Percentiles rank a stretch among this genome's conserved stretches.
phyloP scores from a whole-genome alignment of 2,113 vertebrate species.

The Lamprologus callipterus region DNA sequence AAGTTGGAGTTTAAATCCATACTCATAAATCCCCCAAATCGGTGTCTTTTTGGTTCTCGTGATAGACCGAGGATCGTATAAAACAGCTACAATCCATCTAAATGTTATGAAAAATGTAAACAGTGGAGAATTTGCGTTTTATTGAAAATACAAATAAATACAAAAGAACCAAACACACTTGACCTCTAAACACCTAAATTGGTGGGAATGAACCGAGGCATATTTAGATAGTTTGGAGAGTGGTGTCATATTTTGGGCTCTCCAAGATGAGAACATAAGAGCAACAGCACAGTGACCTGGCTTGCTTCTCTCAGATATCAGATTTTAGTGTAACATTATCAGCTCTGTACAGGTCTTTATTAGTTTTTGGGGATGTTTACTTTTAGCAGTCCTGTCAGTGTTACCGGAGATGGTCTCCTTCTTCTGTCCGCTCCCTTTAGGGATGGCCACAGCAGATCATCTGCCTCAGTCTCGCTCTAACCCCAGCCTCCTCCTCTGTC shows the following conservation, averaged over 20 bases:
- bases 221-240: background rate
- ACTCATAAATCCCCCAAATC: background rate
- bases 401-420: background rate
- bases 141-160: background rate
- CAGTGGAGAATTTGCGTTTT: background rate
- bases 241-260: background rate
- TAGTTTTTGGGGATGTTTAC: background rate
- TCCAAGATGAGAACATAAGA: background rate
- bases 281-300: background rate
- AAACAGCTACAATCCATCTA: background rate
- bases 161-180: background rate
- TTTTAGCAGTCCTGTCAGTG: background rate
- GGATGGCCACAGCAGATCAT: background rate
- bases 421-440: background rate
- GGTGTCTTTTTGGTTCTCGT: background rate
- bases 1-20: background rate
- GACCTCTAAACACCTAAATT: background rate
- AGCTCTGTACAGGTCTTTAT: background rate
- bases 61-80: background rate
- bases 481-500: background rate
- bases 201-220: background rate
- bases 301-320: background rate
- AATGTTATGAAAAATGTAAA: background rate
- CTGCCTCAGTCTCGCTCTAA: background rate
- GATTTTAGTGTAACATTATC: background rate